A percentile compares a stretch with the other conserved stretches of the same genome.
Evolutionary conservation across 2,888 invertebrate genomes (phyloP).

Genomic region (Aricia artaxerxes): DNA sequence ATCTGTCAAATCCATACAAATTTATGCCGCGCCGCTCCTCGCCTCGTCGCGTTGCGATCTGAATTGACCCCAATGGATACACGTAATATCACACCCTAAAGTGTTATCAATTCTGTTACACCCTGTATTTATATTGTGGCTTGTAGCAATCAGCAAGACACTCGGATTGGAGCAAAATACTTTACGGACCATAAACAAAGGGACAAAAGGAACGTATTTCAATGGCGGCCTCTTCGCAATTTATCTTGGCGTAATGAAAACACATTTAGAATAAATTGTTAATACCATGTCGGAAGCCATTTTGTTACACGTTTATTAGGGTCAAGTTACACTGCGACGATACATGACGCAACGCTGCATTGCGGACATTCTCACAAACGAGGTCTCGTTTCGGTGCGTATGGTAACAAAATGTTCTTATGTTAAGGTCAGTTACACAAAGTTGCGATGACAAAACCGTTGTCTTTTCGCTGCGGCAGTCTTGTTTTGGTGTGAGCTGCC

Average conservation of each 20-base stretch:
- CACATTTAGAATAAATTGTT: not conserved
- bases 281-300: not conserved
- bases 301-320: not conserved
- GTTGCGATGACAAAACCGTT: not conserved
- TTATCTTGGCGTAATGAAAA: not conserved
- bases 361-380: too few species aligned
- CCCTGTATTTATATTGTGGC: not conserved
- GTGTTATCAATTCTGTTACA: too few species aligned
- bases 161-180: constrained; percentile 9
- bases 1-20: too few species aligned
- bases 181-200: not conserved
- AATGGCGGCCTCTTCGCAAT: not conserved
- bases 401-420: too few species aligned
- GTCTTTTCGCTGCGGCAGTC: not conserved
- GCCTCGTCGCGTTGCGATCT: too few species aligned
- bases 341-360: not conserved
- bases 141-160: not conserved
- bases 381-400: too few species aligned
- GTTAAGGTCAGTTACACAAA: too few species aligned
- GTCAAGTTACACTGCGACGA: not conserved
- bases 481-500: not conserved
- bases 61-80: too few species aligned
- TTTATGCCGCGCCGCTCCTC: too few species aligned
- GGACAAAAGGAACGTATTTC: not conserved
- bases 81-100: too few species aligned